A percentile compares a stretch with the other conserved stretches of the same genome.
Conservation (phyloP, 2,797 vertebrate genomes). For the Pangasius larnaudii region DNA sequence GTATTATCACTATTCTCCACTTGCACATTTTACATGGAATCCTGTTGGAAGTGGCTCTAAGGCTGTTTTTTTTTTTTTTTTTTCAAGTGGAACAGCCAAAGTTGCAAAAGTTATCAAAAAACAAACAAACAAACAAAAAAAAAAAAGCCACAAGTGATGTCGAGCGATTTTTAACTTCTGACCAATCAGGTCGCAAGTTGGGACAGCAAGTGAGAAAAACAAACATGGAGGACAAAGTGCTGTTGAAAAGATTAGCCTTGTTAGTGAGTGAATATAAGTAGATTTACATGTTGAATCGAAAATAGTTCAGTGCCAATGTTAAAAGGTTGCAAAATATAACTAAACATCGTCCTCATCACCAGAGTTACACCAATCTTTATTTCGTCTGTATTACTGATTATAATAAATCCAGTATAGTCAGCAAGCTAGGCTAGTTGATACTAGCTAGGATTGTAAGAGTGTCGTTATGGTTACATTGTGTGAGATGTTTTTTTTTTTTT, state of each 20-base stretch:
- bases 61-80: no score
- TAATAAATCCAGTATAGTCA: no score
- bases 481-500: neutral
- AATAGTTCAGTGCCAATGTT: neutral
- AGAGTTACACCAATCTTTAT: neutral
- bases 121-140: no score
- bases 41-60: neutral
- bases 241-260: neutral
- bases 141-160: no score
- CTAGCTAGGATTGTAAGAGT: neutral
- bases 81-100: no score
- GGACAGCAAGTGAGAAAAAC: neutral
- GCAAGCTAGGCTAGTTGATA: neutral
- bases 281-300: neutral
- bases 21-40: no score
- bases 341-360: neutral
- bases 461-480: neutral
- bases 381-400: no score
- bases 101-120: no score
- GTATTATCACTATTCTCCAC: neutral
- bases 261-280: neutral
- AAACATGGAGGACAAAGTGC: neutral
- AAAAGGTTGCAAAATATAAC: neutral
- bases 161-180: neutral
- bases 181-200: neutral